Conservation (phyloP, 2,888 invertebrate species). For the Pyrrhosoma nymphula region DNA sequence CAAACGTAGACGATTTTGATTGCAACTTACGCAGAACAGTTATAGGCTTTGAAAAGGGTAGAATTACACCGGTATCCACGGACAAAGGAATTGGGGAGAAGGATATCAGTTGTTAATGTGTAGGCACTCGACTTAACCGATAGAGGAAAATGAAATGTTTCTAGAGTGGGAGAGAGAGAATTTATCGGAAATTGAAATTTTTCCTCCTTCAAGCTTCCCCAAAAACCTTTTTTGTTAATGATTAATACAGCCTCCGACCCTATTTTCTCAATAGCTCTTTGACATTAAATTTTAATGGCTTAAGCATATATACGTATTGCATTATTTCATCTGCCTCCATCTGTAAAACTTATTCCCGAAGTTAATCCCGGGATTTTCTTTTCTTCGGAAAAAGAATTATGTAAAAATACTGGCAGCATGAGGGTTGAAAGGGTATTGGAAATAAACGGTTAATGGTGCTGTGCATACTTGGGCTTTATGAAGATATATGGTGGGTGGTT, state of each 20-base stretch:
- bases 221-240: not conserved
- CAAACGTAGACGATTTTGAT: no score
- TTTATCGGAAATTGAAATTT: not conserved
- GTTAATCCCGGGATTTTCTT: not conserved
- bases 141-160: not conserved
- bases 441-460: slow-evolving; percentile 18
- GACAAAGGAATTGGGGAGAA: no score
- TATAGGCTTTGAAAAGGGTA: no score
- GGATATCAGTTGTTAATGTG: no score
- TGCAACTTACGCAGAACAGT: no score
- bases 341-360: not conserved
- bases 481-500: not conserved
- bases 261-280: not conserved
- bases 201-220: not conserved
- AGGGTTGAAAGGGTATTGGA: not conserved
- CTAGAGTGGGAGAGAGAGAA: not conserved
- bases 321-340: not conserved
- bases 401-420: not conserved
- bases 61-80: no score
- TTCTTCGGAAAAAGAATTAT: not conserved
- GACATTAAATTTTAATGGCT: no score
- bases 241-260: not conserved
- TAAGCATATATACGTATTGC: no score
- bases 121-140: not conserved
- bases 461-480: not conserved